Evolutionary conservation across 2,113 vertebrate genomes (phyloP).

Genomic region (Sterna hirundo): DNA sequence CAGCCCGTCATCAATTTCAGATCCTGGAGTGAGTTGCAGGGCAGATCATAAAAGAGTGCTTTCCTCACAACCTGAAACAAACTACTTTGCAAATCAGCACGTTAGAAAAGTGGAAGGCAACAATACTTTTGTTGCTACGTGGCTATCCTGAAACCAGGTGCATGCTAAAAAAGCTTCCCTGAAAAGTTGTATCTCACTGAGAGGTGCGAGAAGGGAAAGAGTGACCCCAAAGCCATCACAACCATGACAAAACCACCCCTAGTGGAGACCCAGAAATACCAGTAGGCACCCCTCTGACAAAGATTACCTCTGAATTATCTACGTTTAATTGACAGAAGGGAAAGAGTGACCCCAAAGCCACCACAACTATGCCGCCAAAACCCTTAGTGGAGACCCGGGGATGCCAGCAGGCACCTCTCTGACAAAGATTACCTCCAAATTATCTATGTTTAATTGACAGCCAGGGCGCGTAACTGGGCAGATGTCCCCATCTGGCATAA

Average conservation of each 20-base stretch:
- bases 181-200: neutral
- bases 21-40: neutral
- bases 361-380: neutral
- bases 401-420: neutral
- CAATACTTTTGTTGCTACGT: rapidly evolving
- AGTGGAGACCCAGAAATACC: neutral
- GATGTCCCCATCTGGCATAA: neutral
- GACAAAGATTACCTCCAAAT: neutral
- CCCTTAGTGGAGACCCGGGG: neutral
- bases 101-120: neutral
- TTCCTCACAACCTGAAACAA: neutral
- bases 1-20: neutral
- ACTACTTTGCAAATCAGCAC: neutral
- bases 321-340: neutral
- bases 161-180: neutral
- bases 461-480: neutral
- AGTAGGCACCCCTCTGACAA: neutral
- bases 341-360: neutral
- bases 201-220: neutral
- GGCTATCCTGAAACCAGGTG: neutral
- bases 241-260: neutral
- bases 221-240: neutral
- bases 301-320: neutral
- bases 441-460: neutral
- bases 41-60: neutral